phyloP scores from a whole-genome alignment of 2,113 vertebrate species.

The Notarius lentiginosus region DNA sequence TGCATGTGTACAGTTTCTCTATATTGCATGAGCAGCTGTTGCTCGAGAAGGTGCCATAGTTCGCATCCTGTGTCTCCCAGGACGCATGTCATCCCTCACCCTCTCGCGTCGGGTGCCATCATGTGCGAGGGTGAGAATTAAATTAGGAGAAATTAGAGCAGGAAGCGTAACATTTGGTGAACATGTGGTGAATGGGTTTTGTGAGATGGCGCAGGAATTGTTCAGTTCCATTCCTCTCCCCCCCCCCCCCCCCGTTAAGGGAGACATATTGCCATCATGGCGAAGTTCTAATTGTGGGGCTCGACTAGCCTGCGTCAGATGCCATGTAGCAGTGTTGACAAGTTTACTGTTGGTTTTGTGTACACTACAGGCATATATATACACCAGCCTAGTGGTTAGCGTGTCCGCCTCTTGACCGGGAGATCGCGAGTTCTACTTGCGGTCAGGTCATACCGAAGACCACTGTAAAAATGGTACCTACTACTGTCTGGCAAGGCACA shows the following conservation, averaged over 20 bases:
- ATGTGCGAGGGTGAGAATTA: not conserved
- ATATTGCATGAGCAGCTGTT: not conserved
- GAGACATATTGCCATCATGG: slow-evolving; percentile 11
- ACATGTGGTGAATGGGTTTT: not conserved
- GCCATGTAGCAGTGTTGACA: not conserved
- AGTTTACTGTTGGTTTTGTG: too few species aligned
- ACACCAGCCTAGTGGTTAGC: too few species aligned
- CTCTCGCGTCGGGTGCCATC: not conserved
- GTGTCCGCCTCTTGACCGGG: too few species aligned
- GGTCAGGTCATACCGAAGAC: too few species aligned
- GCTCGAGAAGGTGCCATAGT: not conserved
- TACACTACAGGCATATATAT: too few species aligned
- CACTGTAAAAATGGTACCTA: too few species aligned
- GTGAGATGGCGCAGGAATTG: not conserved
- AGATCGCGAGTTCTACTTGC: too few species aligned
- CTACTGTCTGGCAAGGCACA: too few species aligned
- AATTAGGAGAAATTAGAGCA: not conserved
- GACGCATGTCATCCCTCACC: too few species aligned
- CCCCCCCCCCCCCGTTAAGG: not conserved
- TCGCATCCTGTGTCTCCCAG: not conserved
- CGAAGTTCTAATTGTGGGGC: slow-evolving; percentile 7
- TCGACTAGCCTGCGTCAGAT: not conserved
- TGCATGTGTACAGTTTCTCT: not conserved
- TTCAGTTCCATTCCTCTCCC: not conserved
- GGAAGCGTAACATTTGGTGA: not conserved